Evolutionary conservation across 2,797 vertebrate genomes (phyloP).

Genomic region (Eupleurogrammus muticus): DNA sequence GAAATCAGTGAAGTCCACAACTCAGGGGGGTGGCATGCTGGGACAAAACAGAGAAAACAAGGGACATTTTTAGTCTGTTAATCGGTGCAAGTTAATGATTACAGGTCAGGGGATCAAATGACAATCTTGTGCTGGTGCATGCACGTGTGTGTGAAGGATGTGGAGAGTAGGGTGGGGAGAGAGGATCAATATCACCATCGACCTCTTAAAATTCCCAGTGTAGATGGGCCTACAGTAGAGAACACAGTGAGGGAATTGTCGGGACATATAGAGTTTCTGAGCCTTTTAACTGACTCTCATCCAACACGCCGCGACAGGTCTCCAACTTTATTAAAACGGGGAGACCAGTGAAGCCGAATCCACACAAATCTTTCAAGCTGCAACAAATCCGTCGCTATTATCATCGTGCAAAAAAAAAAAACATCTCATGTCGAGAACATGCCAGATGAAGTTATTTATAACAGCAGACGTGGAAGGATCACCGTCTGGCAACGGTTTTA

Average conservation of each 20-base stretch:
- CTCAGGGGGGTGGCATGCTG: constrained; percentile 22
- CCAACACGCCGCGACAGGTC: constrained; percentile 23
- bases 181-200: constrained; percentile 67
- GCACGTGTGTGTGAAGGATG: constrained; percentile 17
- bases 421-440: not conserved
- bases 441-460: constrained; percentile 6
- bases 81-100: constrained; percentile 68
- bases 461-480: constrained; percentile 2
- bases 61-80: constrained; percentile 57
- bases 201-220: constrained; percentile 60
- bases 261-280: constrained; percentile 56
- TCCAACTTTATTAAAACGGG: constrained; percentile 42
- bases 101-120: constrained; percentile 51
- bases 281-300: constrained; percentile 58
- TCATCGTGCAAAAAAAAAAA: not conserved
- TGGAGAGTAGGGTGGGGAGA: constrained; percentile 26
- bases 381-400: not conserved
- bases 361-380: constrained; percentile 15
- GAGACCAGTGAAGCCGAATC: constrained; percentile 37
- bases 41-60: constrained; percentile 35
- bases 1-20: constrained; percentile 43
- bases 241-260: constrained; percentile 58
- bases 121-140: constrained; percentile 20
- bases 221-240: constrained; percentile 43
- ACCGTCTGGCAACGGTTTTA: constrained; percentile 7